Percentiles rank a stretch among this genome's conserved stretches.
These are phyloP conservation scores for Phortica variegata DNA, from an alignment of 1,140 invertebrate species.

Conservation along the genomic window DNA sequence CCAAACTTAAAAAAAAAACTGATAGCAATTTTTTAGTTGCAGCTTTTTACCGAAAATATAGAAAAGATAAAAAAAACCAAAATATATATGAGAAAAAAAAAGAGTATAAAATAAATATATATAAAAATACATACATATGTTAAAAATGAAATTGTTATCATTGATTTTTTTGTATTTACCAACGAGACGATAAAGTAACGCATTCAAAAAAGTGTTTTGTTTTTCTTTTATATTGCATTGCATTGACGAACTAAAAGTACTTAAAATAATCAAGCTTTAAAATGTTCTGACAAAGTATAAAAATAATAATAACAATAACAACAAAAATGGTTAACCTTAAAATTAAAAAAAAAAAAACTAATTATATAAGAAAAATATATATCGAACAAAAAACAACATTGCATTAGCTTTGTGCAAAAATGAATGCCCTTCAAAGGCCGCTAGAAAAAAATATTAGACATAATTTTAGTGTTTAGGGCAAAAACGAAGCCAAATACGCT, in stretches of 20 bases:
- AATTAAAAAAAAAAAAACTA: slow-evolving; percentile 2
- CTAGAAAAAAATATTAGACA: slow-evolving; percentile 31
- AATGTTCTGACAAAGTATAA: slow-evolving; percentile 4
- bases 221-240: too few relatives aligned
- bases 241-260: slow-evolving; percentile 5
- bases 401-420: slow-evolving; percentile 13
- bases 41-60: too few relatives aligned
- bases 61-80: too few relatives aligned
- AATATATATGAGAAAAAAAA: slow-evolving; percentile 22
- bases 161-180: too few relatives aligned
- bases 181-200: too few relatives aligned
- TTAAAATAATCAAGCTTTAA: slow-evolving; percentile 39
- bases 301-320: slow-evolving; percentile 12
- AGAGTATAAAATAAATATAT: slow-evolving; percentile 20
- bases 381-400: neutral
- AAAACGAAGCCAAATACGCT: slow-evolving; percentile 14
- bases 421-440: slow-evolving; percentile 49
- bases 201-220: too few relatives aligned
- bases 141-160: slow-evolving; percentile 12
- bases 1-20: slow-evolving; percentile 21
- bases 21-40: slow-evolving; percentile 40
- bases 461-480: slow-evolving; percentile 2
- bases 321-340: too few relatives aligned
- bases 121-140: slow-evolving; percentile 26
- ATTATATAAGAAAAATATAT: too few relatives aligned